These are phyloP conservation scores for Halisarca cf. caerulea DNA, from an alignment of 37 sponge, comb jelly and placozoan genomes.

Conservation along the genomic window DNA sequence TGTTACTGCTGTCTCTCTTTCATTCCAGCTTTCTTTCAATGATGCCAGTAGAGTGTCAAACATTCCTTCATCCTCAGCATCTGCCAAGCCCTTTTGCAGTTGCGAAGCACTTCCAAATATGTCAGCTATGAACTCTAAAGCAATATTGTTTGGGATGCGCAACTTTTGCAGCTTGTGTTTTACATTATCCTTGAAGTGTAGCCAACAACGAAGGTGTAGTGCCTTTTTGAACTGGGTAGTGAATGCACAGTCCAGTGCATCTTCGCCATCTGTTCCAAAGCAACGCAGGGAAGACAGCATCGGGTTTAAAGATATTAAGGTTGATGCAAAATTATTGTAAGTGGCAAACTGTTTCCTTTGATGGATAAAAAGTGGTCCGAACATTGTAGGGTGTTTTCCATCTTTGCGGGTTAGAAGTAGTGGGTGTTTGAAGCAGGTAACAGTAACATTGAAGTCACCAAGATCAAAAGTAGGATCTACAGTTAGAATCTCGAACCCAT, in stretches of 20 bases:
- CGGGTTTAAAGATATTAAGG: conserved; percentile 27
- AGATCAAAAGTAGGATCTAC: conserved; percentile 46
- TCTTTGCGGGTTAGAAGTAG: neutral
- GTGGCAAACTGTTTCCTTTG: conserved; percentile 23
- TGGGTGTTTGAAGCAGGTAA: conserved; percentile 21
- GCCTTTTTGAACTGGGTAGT: conserved; percentile 24
- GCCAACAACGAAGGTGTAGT: conserved; percentile 38
- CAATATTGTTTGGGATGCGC: neutral
- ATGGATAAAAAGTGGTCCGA: conserved; percentile 56
- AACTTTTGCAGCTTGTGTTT: conserved; percentile 28
- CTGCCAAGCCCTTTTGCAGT: conserved; percentile 28
- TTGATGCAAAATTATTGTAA: conserved; percentile 49
- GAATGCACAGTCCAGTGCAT: conserved; percentile 35
- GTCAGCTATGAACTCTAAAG: conserved; percentile 29
- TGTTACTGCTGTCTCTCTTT: conserved; percentile 5
- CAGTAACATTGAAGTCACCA: conserved; percentile 41
- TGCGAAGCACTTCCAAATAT: conserved; percentile 43
- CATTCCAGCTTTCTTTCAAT: conserved; percentile 27
- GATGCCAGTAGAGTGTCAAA: neutral
- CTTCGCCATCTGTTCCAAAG: conserved; percentile 51
- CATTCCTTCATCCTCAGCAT: conserved; percentile 19
- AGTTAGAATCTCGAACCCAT: neutral
- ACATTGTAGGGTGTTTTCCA: conserved; percentile 29
- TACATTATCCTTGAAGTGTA: conserved; percentile 45
- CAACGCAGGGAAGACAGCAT: neutral